Evolutionary conservation across 2,797 vertebrate species (phyloP).

Genomic region (Gouania willdenowi): DNA sequence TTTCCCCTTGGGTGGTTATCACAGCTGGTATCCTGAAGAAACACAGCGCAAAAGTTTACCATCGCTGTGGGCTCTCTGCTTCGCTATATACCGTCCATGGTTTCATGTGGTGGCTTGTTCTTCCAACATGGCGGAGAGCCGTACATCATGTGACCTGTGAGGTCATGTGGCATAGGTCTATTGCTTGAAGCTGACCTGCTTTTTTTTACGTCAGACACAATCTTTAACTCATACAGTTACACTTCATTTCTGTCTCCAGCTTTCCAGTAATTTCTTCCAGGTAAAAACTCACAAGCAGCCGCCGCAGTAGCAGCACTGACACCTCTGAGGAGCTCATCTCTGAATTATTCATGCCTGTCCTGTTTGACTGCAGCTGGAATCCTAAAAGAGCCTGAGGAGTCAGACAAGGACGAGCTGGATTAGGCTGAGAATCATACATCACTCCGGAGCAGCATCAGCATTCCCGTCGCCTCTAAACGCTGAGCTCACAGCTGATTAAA

Average conservation of each 20-base stretch:
- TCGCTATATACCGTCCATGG: no score
- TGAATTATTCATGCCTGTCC: slow-evolving; percentile 46
- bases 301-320: neutral
- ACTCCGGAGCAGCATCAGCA: slow-evolving; percentile 10
- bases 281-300: slow-evolving; percentile 10
- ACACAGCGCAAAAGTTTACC: no score
- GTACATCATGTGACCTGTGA: no score
- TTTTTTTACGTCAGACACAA: no score
- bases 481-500: slow-evolving; percentile 24
- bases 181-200: no score
- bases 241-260: slow-evolving; percentile 19
- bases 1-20: no score
- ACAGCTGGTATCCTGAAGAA: no score
- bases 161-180: no score
- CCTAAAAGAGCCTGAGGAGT: slow-evolving; percentile 28
- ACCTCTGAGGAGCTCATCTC: slow-evolving; percentile 15
- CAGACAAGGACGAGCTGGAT: slow-evolving; percentile 34
- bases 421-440: slow-evolving; percentile 17
- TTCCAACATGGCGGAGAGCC: no score
- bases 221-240: no score
- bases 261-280: slow-evolving; percentile 28
- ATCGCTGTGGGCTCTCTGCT: no score
- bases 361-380: slow-evolving; percentile 42
- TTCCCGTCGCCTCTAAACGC: slow-evolving; percentile 13
- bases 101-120: no score